A percentile compares a stretch with the other conserved stretches of the same genome.
phyloP scores from a whole-genome alignment of 2,113 vertebrate genomes.

The Eurypyga helias region DNA sequence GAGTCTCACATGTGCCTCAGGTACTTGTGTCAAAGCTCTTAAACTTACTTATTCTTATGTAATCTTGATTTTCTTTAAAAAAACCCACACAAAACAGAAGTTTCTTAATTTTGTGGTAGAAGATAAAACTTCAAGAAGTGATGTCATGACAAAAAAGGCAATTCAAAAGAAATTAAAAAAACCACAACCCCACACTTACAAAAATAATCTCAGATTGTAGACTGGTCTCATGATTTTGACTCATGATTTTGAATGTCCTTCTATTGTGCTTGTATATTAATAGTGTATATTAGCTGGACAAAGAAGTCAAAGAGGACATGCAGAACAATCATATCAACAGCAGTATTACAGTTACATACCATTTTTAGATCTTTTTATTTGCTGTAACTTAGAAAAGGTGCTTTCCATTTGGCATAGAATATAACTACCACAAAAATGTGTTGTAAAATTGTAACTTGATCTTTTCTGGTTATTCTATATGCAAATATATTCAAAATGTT shows the following conservation, averaged over 20 bases:
- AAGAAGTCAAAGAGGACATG: neutral
- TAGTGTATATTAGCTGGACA: neutral
- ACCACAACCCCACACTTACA: neutral
- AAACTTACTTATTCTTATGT: neutral
- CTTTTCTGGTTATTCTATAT: neutral
- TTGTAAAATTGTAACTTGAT: neutral
- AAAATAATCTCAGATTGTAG: neutral
- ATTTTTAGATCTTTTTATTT: neutral
- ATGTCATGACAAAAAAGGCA: neutral
- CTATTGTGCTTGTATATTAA: neutral
- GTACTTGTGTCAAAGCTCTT: neutral
- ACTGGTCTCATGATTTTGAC: neutral
- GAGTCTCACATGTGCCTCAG: neutral
- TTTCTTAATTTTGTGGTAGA: neutral
- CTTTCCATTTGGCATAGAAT: neutral
- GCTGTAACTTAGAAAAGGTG: neutral
- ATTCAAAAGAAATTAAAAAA: neutral
- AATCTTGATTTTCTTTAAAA: neutral
- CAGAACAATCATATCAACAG: neutral
- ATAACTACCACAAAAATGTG: neutral
- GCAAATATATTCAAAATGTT: constrained; percentile 7
- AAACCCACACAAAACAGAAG: neutral
- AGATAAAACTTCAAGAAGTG: neutral
- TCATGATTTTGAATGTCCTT: neutral
- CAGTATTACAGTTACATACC: neutral